Evolutionary conservation across 2,797 vertebrate species (phyloP), one percentile per base, ranked within the genome.

Genomic region (Enoplosus armatus): DNA sequence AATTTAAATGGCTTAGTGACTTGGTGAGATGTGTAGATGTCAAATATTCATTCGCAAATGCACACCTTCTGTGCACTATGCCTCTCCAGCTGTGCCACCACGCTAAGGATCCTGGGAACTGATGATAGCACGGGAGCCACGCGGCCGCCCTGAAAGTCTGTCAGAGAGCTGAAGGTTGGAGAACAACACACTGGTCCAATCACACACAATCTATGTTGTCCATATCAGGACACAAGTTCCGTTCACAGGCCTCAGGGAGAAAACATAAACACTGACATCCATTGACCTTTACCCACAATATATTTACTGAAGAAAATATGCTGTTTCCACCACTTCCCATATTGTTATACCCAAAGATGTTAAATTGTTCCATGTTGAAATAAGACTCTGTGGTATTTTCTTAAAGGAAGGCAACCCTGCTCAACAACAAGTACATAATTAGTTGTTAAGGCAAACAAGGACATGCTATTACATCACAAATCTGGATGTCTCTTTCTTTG

Each of bases 1-100:
- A 39, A 8, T 65, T 56, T 31, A 31, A 56, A 48, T 10, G 47
- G 65, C 29, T 62, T 47, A 27, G 53, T 27, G 51, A 61, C 29
- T 48, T 27, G 12, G n/a, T 24, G 31, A 74, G 61, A 81, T 64
- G 56, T 51, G 51, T 20, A 9, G 39, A 72, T 62, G 24, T 80
- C 72, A 75, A 88, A 86, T 83, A 85, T 87, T 79, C 1, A 85
- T 75, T 47, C 26, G 26, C 15, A 62, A 55, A 54, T 47, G 10
- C 43, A 37, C 45, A 75, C 48, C 24, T n/a, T 67, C 63, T 33
- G 31, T 37, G 29, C 26, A 16, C 45, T 12, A 33, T n/a, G 37
- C 27, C 48, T 56, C 43, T 69, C 47, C 74, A 79, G 62, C 79
- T 73, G 60, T 26, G 58, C 22, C 59, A 43, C 22, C 59, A 43